phyloP scores from a whole-genome alignment of 2,888 invertebrate genomes.

The Coleophora deauratella region DNA sequence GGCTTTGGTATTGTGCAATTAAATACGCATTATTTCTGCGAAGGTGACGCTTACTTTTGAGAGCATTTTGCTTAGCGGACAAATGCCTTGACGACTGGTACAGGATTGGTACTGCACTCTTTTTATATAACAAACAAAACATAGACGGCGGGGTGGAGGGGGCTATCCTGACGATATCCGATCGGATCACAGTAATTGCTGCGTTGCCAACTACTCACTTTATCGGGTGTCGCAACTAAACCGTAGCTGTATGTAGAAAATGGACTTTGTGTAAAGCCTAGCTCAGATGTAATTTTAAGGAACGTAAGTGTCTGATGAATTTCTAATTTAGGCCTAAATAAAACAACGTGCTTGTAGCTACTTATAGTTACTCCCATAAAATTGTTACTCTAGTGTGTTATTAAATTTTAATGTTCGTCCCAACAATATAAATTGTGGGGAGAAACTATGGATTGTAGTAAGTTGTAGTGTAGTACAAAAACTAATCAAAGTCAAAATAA shows the following conservation, averaged over 20 bases:
- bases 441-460: too few species aligned
- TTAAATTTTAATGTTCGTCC: too few species aligned
- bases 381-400: too few species aligned
- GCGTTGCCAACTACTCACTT: constrained; percentile 63
- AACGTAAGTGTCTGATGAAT: too few species aligned
- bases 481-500: too few species aligned
- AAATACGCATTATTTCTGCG: too few species aligned
- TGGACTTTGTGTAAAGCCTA: constrained; percentile 46
- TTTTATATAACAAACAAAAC: constrained; percentile 73
- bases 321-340: too few species aligned
- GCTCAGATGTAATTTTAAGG: constrained; percentile 2
- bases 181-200: constrained; percentile 67
- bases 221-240: constrained; percentile 57
- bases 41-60: constrained; percentile 56
- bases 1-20: too few species aligned
- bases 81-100: constrained; percentile 61
- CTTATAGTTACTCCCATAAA: too few species aligned
- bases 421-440: too few species aligned
- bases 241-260: constrained; percentile 57
- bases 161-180: constrained; percentile 64
- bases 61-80: constrained; percentile 66
- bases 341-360: too few species aligned
- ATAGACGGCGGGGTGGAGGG: constrained; percentile 49
- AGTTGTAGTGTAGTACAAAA: too few species aligned
- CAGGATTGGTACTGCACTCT: constrained; percentile 53